Conservation (phyloP, 2,797 vertebrate species). For the Otolemur crassicaudatus region DNA sequence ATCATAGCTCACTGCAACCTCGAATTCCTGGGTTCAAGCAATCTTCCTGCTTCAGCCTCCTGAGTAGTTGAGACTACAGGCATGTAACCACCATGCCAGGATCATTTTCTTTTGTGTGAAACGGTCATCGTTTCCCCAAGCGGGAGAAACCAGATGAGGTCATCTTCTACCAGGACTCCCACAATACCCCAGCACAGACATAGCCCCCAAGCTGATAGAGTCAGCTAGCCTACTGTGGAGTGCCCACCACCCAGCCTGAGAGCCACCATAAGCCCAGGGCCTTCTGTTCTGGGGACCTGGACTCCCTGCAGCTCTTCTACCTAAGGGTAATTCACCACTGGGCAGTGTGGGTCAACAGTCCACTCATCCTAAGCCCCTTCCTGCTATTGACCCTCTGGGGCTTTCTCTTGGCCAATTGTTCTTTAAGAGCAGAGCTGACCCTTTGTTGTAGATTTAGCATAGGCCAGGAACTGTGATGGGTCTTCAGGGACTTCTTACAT, state of each 20-base stretch:
- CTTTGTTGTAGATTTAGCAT: background rate
- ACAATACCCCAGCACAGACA: too few relatives aligned
- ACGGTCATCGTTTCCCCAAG: accelerated
- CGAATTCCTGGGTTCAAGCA: too few relatives aligned
- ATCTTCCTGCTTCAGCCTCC: too few relatives aligned
- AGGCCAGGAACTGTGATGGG: accelerated
- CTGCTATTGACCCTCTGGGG: too few relatives aligned
- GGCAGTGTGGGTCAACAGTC: accelerated
- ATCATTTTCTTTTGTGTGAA: background rate
- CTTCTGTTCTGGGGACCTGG: background rate
- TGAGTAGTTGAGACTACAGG: background rate
- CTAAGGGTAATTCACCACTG: accelerated
- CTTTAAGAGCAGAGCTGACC: accelerated
- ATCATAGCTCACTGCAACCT: background rate
- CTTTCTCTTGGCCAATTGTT: accelerated
- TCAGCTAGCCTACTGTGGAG: accelerated
- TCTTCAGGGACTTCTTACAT: accelerated
- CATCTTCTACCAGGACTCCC: background rate
- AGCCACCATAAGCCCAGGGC: background rate
- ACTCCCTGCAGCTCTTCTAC: background rate
- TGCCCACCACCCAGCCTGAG: background rate
- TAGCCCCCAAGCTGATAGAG: background rate
- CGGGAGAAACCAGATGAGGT: accelerated
- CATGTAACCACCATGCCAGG: background rate
- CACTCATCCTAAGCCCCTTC: background rate